phyloP scores from a whole-genome alignment of 2,888 invertebrate genomes.

The Mythimna lalbum region DNA sequence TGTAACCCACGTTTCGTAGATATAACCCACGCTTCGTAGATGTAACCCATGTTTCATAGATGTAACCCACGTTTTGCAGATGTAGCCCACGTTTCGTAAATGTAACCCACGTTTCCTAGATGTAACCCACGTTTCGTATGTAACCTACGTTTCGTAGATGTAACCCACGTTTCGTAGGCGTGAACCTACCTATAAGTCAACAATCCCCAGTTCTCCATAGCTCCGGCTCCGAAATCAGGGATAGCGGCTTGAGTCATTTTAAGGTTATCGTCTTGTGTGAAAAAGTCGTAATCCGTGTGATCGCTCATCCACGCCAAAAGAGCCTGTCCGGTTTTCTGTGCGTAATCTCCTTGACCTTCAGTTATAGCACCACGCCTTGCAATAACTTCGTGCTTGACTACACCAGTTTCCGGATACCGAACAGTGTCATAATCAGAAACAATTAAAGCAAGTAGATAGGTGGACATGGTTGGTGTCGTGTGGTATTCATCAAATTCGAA shows the following conservation, averaged over 20 bases:
- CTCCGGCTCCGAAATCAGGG: slow-evolving; percentile 94
- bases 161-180: neutral
- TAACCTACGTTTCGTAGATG: neutral
- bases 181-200: slow-evolving; percentile 92
- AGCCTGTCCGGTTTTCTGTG: slow-evolving; percentile 81
- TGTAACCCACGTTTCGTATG: neutral
- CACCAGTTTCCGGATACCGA: slow-evolving; percentile 32
- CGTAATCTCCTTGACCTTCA: slow-evolving; percentile 80
- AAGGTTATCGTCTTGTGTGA: slow-evolving; percentile 83
- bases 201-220: slow-evolving; percentile 97
- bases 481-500: slow-evolving; percentile 77
- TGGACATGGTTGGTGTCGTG: slow-evolving; percentile 90
- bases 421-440: slow-evolving; percentile 90
- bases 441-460: slow-evolving; percentile 93
- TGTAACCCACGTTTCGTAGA: neutral
- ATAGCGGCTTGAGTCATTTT: slow-evolving; percentile 94
- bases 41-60: neutral
- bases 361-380: slow-evolving; percentile 84
- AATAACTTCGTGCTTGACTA: slow-evolving; percentile 81
- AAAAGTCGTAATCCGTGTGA: slow-evolving; percentile 89
- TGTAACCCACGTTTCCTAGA: neutral
- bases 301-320: slow-evolving; percentile 88
- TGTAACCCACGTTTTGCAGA: neutral
- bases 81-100: neutral
- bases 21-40: neutral